Percentiles rank a stretch among this genome's conserved stretches.
These are phyloP conservation scores for Mixornis gularis DNA, from an alignment of 2,113 vertebrate genomes.

Conservation along the genomic window DNA sequence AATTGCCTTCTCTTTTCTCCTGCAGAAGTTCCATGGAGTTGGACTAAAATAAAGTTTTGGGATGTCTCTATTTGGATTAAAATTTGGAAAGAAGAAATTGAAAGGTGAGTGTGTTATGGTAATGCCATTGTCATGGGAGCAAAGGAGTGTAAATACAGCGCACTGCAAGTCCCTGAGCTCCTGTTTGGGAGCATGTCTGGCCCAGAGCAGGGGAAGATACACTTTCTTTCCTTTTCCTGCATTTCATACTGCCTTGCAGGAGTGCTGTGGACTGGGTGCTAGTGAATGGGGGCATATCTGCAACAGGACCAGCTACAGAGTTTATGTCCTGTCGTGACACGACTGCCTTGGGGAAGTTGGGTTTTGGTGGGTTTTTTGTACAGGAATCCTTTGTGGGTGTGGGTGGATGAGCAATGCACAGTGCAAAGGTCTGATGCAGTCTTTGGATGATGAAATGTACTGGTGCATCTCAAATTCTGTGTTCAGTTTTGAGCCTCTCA, in stretches of 20 bases:
- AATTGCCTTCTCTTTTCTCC: conserved; percentile 17
- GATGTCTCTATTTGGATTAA: conserved; percentile 66
- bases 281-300: fast-evolving
- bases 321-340: background rate
- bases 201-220: background rate
- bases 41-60: conserved; percentile 68
- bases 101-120: conserved; percentile 64
- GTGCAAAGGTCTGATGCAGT: background rate
- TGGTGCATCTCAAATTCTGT: background rate
- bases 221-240: background rate
- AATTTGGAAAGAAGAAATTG: conserved; percentile 61
- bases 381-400: background rate
- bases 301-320: background rate
- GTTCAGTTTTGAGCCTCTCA: background rate
- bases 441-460: background rate
- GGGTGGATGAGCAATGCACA: background rate
- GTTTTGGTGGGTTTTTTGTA: background rate
- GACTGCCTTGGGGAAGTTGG: background rate
- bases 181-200: background rate
- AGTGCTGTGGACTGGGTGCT: fast-evolving
- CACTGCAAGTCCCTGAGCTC: background rate
- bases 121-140: background rate
- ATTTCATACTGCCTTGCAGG: background rate
- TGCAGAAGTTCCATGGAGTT: conserved; percentile 72
- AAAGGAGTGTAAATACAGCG: background rate